Evolutionary conservation across 2,113 vertebrate genomes (phyloP), one percentile per base, ranked within the genome.

Genomic region (Phaethon lepturus): DNA sequence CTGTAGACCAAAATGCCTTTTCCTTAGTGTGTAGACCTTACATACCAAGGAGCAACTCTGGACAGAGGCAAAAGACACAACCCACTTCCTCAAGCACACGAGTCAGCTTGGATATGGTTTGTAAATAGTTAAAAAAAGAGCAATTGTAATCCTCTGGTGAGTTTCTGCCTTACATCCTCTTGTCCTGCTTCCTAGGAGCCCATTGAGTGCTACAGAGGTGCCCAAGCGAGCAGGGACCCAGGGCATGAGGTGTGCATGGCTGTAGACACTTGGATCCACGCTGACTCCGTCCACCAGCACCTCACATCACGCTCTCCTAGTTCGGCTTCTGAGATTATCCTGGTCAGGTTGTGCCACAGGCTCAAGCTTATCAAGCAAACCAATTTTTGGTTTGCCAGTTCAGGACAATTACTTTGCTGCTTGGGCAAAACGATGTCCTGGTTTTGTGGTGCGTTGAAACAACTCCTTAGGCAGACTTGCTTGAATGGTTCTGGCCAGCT

Each of bases 81-180:
- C 5, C 4, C 6, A 1, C 35, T 40, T 84, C 42, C 26, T 31
- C 31, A 53, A 11, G 44, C n/a, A 22, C 10, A 4, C 4, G 1
- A 50, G 13, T 2, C 52, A 17, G 9, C 12, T 45, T 63, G 62
- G 47, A 49, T 67, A 49, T 11, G 2, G 15, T 33, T 66, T 26
- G 16, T 7, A 45, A 63, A 33, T 2, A 49, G 29, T 28, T 62
- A 22, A 26, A 82, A 82, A 74, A 58, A 13, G 33, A 47, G 11
- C 4, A 40, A 84, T 24, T 26, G 8, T 5, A 49, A 67, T 15
- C 11, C 23, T 13, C 0, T 0, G 11, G 11, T 31, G 66, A 88
- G 15, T 9, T 53, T 50, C 26, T 53, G 49, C 12, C 55, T 81
- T 33, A 6, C 1, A 2, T 7, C 28, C 17, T 45, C 55, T 8